Base-by-base conservation (phyloP, 2,888 invertebrate species). In the Drosophila falleni region DNA sequence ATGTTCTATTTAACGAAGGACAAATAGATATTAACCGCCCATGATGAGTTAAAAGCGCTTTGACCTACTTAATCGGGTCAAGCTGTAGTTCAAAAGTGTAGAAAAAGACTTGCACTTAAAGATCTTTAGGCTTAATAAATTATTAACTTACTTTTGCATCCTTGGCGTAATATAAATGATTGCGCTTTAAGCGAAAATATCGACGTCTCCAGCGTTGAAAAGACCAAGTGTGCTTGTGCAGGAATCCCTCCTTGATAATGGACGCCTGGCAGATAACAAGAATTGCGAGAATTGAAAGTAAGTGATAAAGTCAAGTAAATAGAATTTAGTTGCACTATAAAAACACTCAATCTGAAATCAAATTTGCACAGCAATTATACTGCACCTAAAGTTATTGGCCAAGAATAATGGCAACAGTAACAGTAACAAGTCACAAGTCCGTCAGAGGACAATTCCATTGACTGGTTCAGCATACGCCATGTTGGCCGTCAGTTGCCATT, bases 151-250 rank as follows among this genome's bases (percentile, higher is more conserved):
- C 97, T 94, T 97, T 97, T 79, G 95, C 95, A 93, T 97, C 95
- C 94, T 97, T 97, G 91, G 97, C 96, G 93, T 97, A 97, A 94
- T 96, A 97, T 63, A 97, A 94, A 89, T 95, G 96, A 92, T 96
- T 95, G 81, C 96, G 96, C 93, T 96, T 96, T 85, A 97, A 94
- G 91, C 96, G 95, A 94, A 97, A 97, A 93, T 96, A 97, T 70
- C 97, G 94, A 89, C 96, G 95, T 91, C 96, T 95, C 97, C 97
- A 97, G 92, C 97, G 94, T 93, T 97, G 96, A 93, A 97, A 97
- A 89, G 96, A 96, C 94, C 95, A 95, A 73, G 96, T 97, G 93
- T 97, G 97, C 93, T 97, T 97, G 95, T 97, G 94, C 93, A 97
- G 94, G 94, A 95, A 97, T 68, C 97, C 97, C 93, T 97, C 97